Evolutionary conservation across 1,140 invertebrate genomes (phyloP).

Genomic region (Zaprionus lachaisei): DNA sequence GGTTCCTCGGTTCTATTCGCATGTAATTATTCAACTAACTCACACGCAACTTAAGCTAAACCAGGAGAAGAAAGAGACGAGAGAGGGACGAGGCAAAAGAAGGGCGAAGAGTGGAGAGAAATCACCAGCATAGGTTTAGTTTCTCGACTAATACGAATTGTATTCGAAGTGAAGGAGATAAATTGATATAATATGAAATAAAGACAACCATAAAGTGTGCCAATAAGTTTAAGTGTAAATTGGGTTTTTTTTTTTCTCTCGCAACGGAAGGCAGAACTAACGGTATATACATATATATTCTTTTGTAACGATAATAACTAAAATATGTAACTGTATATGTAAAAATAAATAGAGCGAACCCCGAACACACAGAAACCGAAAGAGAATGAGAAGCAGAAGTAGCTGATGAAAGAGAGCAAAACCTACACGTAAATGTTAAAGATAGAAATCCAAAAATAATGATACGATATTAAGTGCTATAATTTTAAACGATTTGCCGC

Average conservation of each 20-base stretch:
- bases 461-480: slow-evolving; percentile 21
- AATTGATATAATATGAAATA: slow-evolving; percentile 19
- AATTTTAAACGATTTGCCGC: slow-evolving; percentile 55
- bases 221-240: slow-evolving; percentile 71
- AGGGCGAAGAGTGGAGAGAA: not conserved
- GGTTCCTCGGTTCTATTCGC: slow-evolving; percentile 50
- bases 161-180: not conserved
- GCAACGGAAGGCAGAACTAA: slow-evolving; percentile 36
- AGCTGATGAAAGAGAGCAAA: slow-evolving; percentile 10
- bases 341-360: slow-evolving; percentile 47
- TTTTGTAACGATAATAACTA: slow-evolving; percentile 41
- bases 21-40: slow-evolving; percentile 36
- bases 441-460: not conserved
- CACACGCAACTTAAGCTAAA: slow-evolving; percentile 9
- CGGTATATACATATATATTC: slow-evolving; percentile 6
- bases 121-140: slow-evolving; percentile 27
- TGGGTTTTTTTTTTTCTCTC: slow-evolving; percentile 49
- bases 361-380: slow-evolving; percentile 3
- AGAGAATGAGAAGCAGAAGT: not conserved
- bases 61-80: not conserved
- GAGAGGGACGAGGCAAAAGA: not conserved
- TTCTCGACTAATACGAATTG: slow-evolving; percentile 35
- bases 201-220: slow-evolving; percentile 60
- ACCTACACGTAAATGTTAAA: slow-evolving; percentile 12
- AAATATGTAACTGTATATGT: slow-evolving; percentile 57